These are phyloP conservation scores for Mycetomoellerius zeteki DNA, from an alignment of 1,140 invertebrate genomes.

Conservation along the genomic window DNA sequence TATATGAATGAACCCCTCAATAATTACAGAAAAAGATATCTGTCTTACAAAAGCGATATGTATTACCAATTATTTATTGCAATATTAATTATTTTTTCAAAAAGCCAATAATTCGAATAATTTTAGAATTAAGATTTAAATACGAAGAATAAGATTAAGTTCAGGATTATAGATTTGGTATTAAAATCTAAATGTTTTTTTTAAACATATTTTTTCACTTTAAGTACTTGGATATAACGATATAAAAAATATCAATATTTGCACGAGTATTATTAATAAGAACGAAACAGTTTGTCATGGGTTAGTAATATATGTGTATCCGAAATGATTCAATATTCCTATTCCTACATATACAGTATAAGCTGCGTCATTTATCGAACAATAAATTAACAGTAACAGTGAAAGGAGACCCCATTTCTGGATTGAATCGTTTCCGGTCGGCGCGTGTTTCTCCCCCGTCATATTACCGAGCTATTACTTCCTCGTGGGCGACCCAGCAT, in stretches of 20 bases:
- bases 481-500: conserved; percentile 50
- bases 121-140: neutral
- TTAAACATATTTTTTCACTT: neutral
- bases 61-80: neutral
- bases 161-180: too few relatives aligned
- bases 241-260: conserved; percentile 21
- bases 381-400: conserved; percentile 82
- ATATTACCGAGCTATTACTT: conserved; percentile 77
- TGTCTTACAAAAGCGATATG: neutral
- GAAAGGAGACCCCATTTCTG: conserved; percentile 64
- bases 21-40: neutral
- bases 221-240: neutral
- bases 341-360: conserved; percentile 28
- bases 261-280: conserved; percentile 2
- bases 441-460: conserved; percentile 69
- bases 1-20: neutral
- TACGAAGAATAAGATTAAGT: too few relatives aligned
- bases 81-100: neutral
- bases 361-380: conserved; percentile 81
- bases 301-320: neutral
- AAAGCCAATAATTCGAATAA: too few relatives aligned
- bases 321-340: neutral
- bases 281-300: conserved; percentile 28
- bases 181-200: neutral
- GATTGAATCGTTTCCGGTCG: conserved; percentile 79